Conservation (phyloP, 1,140 invertebrate genomes). For the Cotesia vestalis region DNA sequence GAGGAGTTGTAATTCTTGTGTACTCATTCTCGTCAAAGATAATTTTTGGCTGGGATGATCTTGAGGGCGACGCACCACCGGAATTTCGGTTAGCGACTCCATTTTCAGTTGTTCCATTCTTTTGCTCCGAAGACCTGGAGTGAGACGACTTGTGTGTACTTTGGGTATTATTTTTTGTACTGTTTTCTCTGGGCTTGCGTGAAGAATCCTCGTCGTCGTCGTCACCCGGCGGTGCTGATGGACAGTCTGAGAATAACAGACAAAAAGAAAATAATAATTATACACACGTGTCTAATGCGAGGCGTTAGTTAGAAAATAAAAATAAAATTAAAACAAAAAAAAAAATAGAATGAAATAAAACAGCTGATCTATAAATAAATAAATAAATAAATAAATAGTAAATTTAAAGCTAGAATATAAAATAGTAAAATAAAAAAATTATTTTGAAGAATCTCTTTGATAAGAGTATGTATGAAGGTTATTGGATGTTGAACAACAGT, state of each 20-base stretch:
- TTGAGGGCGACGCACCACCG: constrained; percentile 46
- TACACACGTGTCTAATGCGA: neutral
- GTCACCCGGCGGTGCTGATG: constrained; percentile 59
- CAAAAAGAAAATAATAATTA: neutral
- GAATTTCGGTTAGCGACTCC: constrained; percentile 44
- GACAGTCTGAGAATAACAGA: constrained; percentile 21
- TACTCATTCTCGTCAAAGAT: constrained; percentile 71
- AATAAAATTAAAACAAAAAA: too few species aligned
- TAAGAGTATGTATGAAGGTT: constrained; percentile 3
- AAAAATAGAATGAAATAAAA: too few species aligned
- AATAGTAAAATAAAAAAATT: neutral
- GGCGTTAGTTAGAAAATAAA: neutral
- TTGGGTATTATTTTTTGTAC: constrained; percentile 41
- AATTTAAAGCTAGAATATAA: neutral
- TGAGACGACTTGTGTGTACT: constrained; percentile 45
- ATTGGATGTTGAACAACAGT: constrained; percentile 7
- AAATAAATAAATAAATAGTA: too few species aligned
- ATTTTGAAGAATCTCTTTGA: neutral
- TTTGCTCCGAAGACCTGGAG: constrained; percentile 31
- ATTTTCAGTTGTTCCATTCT: constrained; percentile 43
- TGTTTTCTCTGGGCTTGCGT: constrained; percentile 52
- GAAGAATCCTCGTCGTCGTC: constrained; percentile 61
- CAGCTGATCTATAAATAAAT: too few species aligned
- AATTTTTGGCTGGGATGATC: constrained; percentile 51
- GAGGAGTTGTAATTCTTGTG: constrained; percentile 75